Conservation (phyloP, 2,113 vertebrate genomes). For the Rhineura floridana region DNA sequence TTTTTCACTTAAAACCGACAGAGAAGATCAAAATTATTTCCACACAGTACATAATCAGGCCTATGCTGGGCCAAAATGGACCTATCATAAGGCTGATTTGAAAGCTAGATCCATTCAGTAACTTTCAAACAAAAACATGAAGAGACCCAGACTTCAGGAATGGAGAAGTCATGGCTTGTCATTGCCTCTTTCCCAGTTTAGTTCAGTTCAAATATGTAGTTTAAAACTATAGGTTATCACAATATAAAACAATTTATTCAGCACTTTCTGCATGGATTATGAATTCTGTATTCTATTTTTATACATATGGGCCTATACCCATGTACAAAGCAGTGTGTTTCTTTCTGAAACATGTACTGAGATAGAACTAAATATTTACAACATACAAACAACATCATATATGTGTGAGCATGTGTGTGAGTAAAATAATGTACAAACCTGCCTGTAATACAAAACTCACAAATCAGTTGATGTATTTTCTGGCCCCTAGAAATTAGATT, state of each 20-base stretch:
- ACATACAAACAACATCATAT: background rate
- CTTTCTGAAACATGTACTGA: background rate
- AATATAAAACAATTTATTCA: background rate
- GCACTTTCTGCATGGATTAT: background rate
- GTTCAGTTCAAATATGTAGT: too few relatives aligned
- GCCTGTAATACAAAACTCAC: background rate
- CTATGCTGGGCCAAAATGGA: background rate
- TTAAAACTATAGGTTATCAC: too few relatives aligned
- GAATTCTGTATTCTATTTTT: background rate
- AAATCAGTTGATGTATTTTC: conserved; percentile 23
- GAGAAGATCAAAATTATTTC: conserved; percentile 26
- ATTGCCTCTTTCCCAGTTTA: background rate
- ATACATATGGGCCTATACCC: background rate
- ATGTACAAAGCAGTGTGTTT: background rate
- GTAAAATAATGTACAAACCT: background rate
- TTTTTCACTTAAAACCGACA: conserved; percentile 22
- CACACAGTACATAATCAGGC: background rate
- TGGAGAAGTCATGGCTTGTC: background rate
- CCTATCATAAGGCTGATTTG: background rate
- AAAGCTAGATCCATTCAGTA: background rate
- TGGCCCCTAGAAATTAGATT: conserved; percentile 4
- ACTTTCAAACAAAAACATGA: background rate
- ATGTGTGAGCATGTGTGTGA: background rate
- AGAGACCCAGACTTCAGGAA: too few relatives aligned
- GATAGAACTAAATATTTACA: conserved; percentile 3